A percentile compares a stretch with the other conserved stretches of the same genome.
Conservation (phyloP, 2,113 vertebrate species). For the Myotis brandtii region DNA sequence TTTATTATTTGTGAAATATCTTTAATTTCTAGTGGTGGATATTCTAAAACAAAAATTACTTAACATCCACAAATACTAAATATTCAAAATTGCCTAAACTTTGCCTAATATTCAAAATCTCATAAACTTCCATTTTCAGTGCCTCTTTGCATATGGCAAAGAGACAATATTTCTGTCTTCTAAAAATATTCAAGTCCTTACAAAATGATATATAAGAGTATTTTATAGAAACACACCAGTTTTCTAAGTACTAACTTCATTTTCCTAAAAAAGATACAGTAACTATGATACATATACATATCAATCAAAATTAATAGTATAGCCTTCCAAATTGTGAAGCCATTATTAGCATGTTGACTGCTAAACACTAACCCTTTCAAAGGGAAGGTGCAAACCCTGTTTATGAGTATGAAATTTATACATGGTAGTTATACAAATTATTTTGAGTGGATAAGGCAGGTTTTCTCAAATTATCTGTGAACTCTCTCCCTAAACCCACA, state of each 20-base stretch:
- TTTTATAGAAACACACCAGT: background rate
- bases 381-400: background rate
- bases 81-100: background rate
- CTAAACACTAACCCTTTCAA: background rate
- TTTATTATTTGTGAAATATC: background rate
- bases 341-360: background rate
- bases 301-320: background rate
- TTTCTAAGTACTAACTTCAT: background rate
- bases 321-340: background rate
- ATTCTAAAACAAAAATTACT: background rate
- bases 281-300: background rate
- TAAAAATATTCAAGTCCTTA: background rate
- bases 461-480: background rate
- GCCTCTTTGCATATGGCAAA: background rate
- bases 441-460: background rate
- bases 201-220: accelerated
- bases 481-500: background rate
- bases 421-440: background rate
- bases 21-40: background rate
- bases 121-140: no score
- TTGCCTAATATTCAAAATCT: no score
- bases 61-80: background rate
- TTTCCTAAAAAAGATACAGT: background rate
- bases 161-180: background rate
- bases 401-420: background rate